Evolutionary conservation across 2,113 vertebrate genomes (phyloP).

Genomic region (Sylvicapra grimmia): DNA sequence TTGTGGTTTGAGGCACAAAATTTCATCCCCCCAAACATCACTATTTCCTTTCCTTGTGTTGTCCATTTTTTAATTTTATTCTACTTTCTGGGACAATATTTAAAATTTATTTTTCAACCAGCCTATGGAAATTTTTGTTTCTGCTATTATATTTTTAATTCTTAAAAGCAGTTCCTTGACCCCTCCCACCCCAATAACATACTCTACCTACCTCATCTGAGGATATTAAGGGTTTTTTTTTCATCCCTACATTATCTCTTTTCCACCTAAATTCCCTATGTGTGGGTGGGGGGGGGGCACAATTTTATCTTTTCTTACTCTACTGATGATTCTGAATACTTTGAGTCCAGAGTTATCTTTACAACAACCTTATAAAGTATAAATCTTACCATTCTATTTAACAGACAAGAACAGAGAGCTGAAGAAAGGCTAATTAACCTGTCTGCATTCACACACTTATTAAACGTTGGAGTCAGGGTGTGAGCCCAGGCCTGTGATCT

Average conservation of each 20-base stretch:
- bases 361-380: not conserved
- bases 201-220: not conserved
- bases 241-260: not conserved
- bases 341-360: not conserved
- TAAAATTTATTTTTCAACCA: not conserved
- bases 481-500: not conserved
- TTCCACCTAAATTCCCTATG: not conserved
- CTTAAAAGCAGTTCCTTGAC: not conserved
- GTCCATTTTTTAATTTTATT: not conserved
- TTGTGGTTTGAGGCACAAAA: not conserved
- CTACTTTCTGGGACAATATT: not conserved
- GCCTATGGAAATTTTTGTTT: not conserved
- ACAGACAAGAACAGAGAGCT: not conserved
- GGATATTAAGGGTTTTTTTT: not conserved
- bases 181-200: not conserved
- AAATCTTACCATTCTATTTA: not conserved
- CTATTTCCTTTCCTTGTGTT: not conserved
- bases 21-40: not conserved
- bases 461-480: not conserved
- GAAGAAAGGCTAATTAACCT: not conserved
- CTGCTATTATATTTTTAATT: not conserved
- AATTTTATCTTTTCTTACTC: not conserved
- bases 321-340: not conserved
- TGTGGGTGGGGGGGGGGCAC: accelerated
- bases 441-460: not conserved